A percentile compares a stretch with the other conserved stretches of the same genome.
Conservation (phyloP, 2,113 vertebrate species). For the Motacilla alba region DNA sequence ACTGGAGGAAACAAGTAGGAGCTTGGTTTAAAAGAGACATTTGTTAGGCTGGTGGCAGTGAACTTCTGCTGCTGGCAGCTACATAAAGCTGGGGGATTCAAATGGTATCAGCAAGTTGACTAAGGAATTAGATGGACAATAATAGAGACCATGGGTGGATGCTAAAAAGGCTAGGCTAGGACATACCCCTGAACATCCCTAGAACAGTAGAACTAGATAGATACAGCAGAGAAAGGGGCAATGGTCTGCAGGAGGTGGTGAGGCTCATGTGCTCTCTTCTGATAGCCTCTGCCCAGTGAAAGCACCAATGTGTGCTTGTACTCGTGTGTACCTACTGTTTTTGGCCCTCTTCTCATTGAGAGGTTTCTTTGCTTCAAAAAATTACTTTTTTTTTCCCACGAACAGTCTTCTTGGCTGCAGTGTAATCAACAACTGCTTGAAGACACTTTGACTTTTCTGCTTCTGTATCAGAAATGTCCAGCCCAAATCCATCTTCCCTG, state of each 20-base stretch:
- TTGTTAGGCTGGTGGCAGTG: background rate
- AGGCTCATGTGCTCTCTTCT: background rate
- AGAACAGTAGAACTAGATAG: background rate
- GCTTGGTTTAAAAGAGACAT: background rate
- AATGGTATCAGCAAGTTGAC: background rate
- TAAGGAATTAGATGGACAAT: background rate
- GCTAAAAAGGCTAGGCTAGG: background rate
- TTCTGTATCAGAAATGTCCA: background rate
- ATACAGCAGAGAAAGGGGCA: background rate
- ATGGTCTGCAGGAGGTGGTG: background rate
- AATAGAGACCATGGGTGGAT: background rate
- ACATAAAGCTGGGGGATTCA: background rate
- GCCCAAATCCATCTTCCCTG: background rate
- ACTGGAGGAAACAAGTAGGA: background rate
- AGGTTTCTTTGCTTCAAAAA: background rate
- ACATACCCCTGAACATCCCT: background rate
- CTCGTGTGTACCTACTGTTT: background rate
- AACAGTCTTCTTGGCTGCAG: background rate
- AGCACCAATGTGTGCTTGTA: accelerated
- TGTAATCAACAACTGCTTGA: background rate
- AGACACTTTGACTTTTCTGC: background rate
- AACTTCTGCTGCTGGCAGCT: background rate
- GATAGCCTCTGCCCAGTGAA: background rate
- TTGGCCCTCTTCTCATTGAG: background rate
- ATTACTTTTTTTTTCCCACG: accelerated